Conservation (phyloP, 2,797 vertebrate species). For the Muscicapa striata region DNA sequence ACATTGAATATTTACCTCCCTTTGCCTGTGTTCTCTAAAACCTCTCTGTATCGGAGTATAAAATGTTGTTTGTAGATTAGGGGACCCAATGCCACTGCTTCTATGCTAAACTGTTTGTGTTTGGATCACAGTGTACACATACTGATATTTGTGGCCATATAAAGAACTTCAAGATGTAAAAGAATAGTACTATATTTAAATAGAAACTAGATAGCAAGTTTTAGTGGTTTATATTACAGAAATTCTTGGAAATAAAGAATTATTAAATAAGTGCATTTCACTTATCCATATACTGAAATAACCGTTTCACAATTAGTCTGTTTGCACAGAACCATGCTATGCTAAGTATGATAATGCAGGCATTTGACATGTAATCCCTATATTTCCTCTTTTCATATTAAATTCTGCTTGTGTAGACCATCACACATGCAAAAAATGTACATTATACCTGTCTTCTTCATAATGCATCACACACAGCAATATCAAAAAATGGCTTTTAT, state of each 20-base stretch:
- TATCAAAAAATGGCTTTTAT: not conserved
- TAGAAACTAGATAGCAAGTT: not conserved
- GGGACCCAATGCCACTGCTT: not conserved
- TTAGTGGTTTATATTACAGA: not conserved
- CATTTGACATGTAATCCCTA: not conserved
- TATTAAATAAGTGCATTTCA: not conserved
- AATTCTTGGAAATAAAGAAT: not conserved
- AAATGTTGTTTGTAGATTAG: not conserved
- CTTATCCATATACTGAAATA: not conserved
- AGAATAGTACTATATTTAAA: not conserved
- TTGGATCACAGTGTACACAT: not conserved
- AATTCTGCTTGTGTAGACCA: not conserved
- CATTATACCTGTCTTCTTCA: not conserved
- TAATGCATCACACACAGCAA: not conserved
- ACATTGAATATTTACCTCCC: not conserved
- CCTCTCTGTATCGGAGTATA: not conserved
- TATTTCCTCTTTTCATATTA: not conserved
- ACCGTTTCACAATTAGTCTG: not conserved
- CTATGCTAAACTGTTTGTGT: not conserved
- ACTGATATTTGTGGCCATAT: not conserved
- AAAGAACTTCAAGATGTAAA: not conserved
- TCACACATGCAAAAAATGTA: not conserved
- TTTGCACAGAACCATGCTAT: not conserved
- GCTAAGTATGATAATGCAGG: not conserved
- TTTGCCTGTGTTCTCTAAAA: not conserved